These are phyloP conservation scores for Stenurella melanura DNA, from an alignment of 2,888 invertebrate species.

Conservation along the genomic window DNA sequence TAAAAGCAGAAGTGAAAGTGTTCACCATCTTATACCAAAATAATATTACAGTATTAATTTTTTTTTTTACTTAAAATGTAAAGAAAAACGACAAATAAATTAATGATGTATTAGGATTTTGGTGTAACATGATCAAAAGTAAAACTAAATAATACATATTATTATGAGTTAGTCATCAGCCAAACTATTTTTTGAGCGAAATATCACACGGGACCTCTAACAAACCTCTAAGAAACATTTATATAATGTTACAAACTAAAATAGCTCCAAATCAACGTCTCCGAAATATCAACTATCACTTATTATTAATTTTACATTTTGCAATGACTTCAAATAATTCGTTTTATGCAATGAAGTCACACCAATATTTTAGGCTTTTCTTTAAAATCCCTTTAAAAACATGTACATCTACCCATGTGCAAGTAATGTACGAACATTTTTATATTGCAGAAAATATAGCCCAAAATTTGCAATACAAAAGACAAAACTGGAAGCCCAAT, in stretches of 20 bases:
- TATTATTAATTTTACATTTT: too few species aligned
- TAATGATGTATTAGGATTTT: conserved; percentile 48
- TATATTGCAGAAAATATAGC: too few species aligned
- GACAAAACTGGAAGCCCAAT: too few species aligned
- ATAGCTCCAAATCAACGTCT: too few species aligned
- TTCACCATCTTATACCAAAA: conserved; percentile 55
- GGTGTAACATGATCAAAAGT: conserved; percentile 43
- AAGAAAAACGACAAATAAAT: conserved; percentile 41
- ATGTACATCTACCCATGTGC: too few species aligned
- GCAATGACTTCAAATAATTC: too few species aligned
- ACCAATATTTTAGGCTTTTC: too few species aligned
- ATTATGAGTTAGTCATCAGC: conserved; percentile 61
- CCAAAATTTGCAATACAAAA: too few species aligned
- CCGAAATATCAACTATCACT: too few species aligned
- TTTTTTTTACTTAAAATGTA: conserved; percentile 43
- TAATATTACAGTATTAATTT: conserved; percentile 36
- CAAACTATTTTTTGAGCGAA: conserved; percentile 67
- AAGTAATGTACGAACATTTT: too few species aligned
- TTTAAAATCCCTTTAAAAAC: too few species aligned
- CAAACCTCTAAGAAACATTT: conserved; percentile 55
- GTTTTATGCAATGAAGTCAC: too few species aligned
- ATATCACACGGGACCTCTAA: conserved; percentile 70
- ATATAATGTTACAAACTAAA: conserved; percentile 1
- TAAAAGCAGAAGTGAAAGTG: conserved; percentile 60
- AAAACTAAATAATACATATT: conserved; percentile 47